A percentile compares a stretch with the other conserved stretches of the same genome.
Evolutionary conservation across 2,113 vertebrate species (phyloP).

Genomic region (Neodon shergylaensis): DNA sequence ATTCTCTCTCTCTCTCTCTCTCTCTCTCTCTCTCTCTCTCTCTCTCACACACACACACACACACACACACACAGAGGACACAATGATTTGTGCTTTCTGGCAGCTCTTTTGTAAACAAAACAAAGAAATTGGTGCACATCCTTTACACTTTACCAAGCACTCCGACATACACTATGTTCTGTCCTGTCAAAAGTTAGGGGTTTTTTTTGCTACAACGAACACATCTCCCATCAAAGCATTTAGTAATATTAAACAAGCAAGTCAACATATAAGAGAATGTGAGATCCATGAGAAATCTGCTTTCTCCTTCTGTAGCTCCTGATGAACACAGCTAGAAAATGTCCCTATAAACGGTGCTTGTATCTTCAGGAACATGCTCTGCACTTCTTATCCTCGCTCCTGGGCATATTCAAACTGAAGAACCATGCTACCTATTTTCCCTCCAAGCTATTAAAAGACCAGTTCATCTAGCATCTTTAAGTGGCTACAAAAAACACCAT

Average conservation of each 20-base stretch:
- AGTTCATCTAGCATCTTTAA: neutral
- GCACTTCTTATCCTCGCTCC: conserved; percentile 45
- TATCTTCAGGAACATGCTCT: neutral
- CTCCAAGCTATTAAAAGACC: conserved; percentile 8
- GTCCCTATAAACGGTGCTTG: neutral
- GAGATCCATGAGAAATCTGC: neutral
- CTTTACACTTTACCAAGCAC: neutral
- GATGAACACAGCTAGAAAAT: conserved; percentile 14
- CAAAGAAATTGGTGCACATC: neutral
- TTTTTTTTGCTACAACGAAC: conserved; percentile 18
- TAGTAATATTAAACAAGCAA: conserved; percentile 41
- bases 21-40: neutral
- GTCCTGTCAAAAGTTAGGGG: neutral
- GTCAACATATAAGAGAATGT: neutral
- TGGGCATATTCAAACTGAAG: conserved; percentile 15
- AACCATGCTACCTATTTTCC: neutral
- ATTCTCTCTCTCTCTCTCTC: neutral
- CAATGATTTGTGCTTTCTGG: neutral
- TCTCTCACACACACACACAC: neutral
- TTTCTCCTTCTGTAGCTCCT: neutral
- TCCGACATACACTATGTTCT: neutral
- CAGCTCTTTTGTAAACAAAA: neutral
- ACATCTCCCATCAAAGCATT: neutral
- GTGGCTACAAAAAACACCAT: neutral
- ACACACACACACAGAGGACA: neutral